phyloP scores from a whole-genome alignment of 2,888 invertebrate genomes.

The Electrophaes corylata region DNA sequence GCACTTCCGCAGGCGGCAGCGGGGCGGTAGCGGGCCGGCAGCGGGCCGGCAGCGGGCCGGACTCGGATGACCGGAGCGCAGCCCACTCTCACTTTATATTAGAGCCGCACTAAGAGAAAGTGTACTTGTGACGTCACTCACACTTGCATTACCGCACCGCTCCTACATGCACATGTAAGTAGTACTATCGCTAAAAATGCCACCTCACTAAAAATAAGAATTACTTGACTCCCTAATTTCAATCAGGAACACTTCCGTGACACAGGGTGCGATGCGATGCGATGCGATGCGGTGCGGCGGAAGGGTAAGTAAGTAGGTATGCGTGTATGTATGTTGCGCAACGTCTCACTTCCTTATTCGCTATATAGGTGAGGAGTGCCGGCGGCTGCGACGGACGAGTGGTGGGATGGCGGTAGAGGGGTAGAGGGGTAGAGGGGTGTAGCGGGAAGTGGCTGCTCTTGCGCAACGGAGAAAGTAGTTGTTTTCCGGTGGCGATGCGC shows the following conservation, averaged over 20 bases:
- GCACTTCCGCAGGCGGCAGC: too few species aligned
- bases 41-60: too few species aligned
- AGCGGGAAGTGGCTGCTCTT: constrained; percentile 74
- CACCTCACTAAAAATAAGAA: too few species aligned
- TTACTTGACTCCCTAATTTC: too few species aligned
- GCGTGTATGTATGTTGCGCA: constrained; percentile 57
- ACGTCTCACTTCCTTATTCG: constrained; percentile 71
- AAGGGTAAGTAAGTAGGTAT: too few species aligned
- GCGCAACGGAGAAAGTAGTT: constrained; percentile 78
- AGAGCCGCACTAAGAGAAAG: constrained; percentile 34
- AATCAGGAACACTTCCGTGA: too few species aligned
- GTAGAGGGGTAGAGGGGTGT: constrained; percentile 42
- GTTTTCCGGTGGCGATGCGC: constrained; percentile 78
- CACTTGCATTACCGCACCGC: constrained; percentile 15
- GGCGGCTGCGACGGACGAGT: constrained; percentile 35
- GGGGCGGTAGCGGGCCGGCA: too few species aligned
- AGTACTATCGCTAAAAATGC: too few species aligned
- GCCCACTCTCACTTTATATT: constrained; percentile 54
- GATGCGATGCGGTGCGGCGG: constrained; percentile 44
- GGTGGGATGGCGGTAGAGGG: too few species aligned
- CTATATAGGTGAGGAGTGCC: constrained; percentile 78
- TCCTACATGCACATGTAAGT: too few species aligned
- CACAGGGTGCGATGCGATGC: background rate
- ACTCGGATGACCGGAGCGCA: background rate
- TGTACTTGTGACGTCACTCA: constrained; percentile 33